Base-by-base conservation (phyloP, 2,888 invertebrate species). In the Ceraclea dissimilis region DNA sequence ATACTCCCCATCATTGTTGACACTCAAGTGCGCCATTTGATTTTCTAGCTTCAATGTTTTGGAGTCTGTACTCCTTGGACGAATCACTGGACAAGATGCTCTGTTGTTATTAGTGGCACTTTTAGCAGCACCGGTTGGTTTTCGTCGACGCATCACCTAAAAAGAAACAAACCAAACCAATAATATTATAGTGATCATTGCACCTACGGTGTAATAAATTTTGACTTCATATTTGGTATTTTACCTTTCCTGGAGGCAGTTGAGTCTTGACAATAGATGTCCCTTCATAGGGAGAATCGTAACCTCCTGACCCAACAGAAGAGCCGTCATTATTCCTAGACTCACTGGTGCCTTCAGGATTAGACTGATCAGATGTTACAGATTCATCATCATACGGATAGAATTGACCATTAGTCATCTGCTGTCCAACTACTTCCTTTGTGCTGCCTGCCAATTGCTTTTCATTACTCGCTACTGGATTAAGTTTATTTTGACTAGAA, bases 211-310 rank as follows among this genome's bases (percentile, higher is more conserved):
- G n/a, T n/a, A n/a, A 39, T 8, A 39, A 39, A 8, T 4, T 8
- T 8, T 8, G 5, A 22, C 21, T 19, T n/a, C n/a, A n/a, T n/a
- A n/a, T n/a, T n/a, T n/a, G n/a, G n/a, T n/a, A n/a, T n/a, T n/a
- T n/a, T 63, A 85, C 87, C 78, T 87, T 86, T 60, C 86, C 88
- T n/a, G 85, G 82, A 17, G 85, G 82, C 62, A 87, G 67, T 65
- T 84, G 83, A 2, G 84, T 83, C 66, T 81, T 82, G 6, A 85
- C 81, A 51, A 83, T 72, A 39, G 79, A 77, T 49, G 74, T 76
- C 52, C 81, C 80, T 64, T 84, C 83, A 4, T 76, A 75, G 1
- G 81, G 74, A n/a, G 79, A 78, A 34, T 80, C 79, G 51, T 79
- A 81, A 65, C 82, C 80, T 39, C 74, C 21, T 76, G 79, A 48